Conservation (phyloP, 2,888 invertebrate genomes). For the Yponomeuta malinellus region DNA sequence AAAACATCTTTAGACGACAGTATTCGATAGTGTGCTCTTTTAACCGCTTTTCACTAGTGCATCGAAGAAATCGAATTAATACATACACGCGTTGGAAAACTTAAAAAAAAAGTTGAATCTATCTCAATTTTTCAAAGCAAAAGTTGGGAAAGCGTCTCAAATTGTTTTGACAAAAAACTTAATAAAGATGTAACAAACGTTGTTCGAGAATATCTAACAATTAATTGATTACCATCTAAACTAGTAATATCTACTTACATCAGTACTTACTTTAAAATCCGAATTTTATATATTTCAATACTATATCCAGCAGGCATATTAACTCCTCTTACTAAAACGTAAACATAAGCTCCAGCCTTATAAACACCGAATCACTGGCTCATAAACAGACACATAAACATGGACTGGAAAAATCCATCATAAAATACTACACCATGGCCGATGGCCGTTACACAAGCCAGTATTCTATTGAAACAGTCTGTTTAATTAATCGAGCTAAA, state of each 20-base stretch:
- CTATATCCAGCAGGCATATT: neutral
- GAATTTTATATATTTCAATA: neutral
- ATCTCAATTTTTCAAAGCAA: too few species aligned
- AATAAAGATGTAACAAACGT: too few species aligned
- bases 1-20: conserved; percentile 11
- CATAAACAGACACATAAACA: neutral
- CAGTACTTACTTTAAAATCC: neutral
- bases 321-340: neutral
- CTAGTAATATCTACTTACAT: too few species aligned
- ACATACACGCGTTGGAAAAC: too few species aligned
- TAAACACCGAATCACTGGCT: neutral
- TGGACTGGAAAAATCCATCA: neutral
- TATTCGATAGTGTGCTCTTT: neutral
- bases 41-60: neutral
- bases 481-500: conserved; percentile 4
- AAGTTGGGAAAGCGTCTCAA: too few species aligned
- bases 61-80: too few species aligned
- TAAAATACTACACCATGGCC: neutral
- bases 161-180: too few species aligned
- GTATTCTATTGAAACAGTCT: neutral
- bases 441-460: neutral
- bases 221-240: too few species aligned
- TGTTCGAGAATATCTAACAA: too few species aligned
- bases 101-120: too few species aligned
- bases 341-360: neutral